Percentiles rank a stretch among this genome's conserved stretches.
phyloP scores from a whole-genome alignment of 2,113 vertebrate genomes.

The Hypanus sabinus region DNA sequence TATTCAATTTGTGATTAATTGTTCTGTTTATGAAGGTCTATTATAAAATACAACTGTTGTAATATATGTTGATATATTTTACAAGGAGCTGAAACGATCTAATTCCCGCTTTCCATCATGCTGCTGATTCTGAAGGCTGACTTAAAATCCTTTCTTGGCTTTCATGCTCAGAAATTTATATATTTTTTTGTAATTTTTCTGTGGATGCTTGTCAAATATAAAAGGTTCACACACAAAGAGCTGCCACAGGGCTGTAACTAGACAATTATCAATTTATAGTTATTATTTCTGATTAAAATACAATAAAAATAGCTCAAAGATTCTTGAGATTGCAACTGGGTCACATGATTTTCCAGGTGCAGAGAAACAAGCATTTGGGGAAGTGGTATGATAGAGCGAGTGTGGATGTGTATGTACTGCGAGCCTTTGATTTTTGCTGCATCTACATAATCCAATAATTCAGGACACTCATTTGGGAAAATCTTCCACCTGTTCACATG shows the following conservation, averaged over 20 bases:
- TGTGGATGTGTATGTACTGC: neutral
- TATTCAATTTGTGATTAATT: neutral
- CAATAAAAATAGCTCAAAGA: neutral
- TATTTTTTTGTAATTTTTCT: neutral
- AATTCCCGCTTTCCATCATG: neutral
- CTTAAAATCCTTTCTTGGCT: neutral
- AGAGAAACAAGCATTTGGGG: neutral
- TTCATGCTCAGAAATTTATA: neutral
- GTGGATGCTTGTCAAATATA: neutral
- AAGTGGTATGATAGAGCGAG: neutral
- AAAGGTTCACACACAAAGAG: neutral
- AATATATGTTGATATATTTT: neutral
- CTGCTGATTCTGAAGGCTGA: neutral
- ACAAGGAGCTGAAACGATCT: neutral
- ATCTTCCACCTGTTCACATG: neutral
- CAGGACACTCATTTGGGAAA: neutral
- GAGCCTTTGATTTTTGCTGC: neutral
- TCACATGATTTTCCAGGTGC: neutral
- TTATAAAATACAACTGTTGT: neutral
- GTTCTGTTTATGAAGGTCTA: neutral
- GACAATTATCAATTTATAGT: neutral
- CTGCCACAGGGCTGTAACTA: neutral
- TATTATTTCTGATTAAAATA: neutral
- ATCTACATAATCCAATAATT: neutral
- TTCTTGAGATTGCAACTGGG: neutral